Conservation (phyloP, 2,888 invertebrate genomes). For the Hedya salicella region DNA sequence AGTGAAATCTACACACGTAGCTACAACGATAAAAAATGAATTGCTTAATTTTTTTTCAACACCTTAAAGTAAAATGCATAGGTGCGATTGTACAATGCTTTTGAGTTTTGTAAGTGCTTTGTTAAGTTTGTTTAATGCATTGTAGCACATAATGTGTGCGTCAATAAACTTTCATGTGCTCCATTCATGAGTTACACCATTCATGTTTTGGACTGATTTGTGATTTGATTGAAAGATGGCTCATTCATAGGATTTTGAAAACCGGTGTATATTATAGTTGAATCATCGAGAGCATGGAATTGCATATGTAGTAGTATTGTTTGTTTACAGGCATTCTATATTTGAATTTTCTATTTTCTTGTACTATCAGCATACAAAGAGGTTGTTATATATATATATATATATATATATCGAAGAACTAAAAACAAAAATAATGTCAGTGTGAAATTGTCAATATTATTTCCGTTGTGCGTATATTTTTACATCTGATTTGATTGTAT, state of each 20-base stretch:
- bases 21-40: conserved; percentile 3
- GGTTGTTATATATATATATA: no score
- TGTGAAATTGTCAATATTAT: no score
- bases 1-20: conserved; percentile 25
- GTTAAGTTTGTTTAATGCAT: conserved; percentile 21
- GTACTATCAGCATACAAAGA: no score
- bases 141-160: conserved; percentile 51
- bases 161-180: conserved; percentile 66
- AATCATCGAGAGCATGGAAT: no score
- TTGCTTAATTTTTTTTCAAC: background rate
- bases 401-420: no score
- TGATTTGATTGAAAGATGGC: conserved; percentile 54
- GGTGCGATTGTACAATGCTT: background rate
- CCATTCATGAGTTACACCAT: conserved; percentile 71
- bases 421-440: no score
- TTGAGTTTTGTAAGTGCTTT: background rate
- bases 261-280: conserved; percentile 12
- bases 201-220: conserved; percentile 59
- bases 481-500: no score
- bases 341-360: no score
- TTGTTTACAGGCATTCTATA: no score
- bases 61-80: background rate
- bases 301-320: no score
- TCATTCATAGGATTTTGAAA: conserved; percentile 52
- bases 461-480: no score